Percentiles rank a stretch among this genome's conserved stretches.
phyloP scores from a whole-genome alignment of 2,797 vertebrate genomes.

The Furcifer pardalis region DNA sequence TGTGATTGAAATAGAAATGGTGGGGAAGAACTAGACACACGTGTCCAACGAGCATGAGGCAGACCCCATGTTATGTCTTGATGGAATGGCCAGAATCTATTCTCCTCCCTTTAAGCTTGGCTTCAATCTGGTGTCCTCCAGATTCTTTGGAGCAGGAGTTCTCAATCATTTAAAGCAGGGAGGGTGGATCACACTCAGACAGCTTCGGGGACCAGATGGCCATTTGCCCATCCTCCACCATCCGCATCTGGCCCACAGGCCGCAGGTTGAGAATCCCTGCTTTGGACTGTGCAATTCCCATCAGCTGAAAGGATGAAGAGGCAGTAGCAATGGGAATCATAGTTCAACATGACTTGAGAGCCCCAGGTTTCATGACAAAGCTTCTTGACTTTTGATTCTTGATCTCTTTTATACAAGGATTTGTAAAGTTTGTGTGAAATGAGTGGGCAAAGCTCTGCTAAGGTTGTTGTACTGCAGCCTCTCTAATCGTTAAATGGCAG shows the following conservation, averaged over 20 bases:
- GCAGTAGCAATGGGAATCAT: not conserved
- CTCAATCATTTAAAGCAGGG: no score
- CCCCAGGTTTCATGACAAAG: not conserved
- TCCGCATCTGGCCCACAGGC: no score
- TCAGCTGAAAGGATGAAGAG: not conserved
- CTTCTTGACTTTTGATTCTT: not conserved
- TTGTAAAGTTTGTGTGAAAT: not conserved
- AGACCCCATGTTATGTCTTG: not conserved
- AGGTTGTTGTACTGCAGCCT: no score
- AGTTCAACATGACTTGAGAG: not conserved
- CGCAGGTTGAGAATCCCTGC: no score
- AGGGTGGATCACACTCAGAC: no score
- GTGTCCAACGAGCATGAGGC: not conserved
- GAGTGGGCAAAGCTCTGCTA: no score
- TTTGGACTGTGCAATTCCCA: not conserved
- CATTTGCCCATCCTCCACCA: no score
- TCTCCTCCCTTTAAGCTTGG: not conserved
- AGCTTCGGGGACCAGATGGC: no score
- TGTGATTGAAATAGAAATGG: not conserved
- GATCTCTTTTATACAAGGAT: not conserved
- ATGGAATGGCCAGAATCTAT: not conserved
- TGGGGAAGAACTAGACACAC: not conserved
- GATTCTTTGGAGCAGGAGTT: no score
- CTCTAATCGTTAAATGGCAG: no score
- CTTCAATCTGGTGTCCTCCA: no score